Percentiles rank a stretch among this genome's conserved stretches.
Conservation (phyloP, 2,113 vertebrate genomes). For the Sylvilagus bachmani region DNA sequence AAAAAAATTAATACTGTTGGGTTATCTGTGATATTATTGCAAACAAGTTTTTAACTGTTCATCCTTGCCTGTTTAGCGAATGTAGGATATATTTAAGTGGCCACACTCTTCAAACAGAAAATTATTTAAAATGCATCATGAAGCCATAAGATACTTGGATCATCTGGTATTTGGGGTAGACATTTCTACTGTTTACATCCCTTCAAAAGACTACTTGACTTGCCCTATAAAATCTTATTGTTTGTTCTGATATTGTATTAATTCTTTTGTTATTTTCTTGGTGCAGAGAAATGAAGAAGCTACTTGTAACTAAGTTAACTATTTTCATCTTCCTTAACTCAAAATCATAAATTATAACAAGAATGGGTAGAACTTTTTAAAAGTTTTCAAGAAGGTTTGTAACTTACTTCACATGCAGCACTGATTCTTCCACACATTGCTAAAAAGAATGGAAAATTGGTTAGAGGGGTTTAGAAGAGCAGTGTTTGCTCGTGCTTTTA, state of each 20-base stretch:
- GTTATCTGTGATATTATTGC: not conserved
- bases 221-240: not conserved
- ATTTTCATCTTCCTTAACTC: not conserved
- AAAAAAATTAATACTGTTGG: constrained; percentile 45
- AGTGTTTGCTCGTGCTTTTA: constrained; percentile 58
- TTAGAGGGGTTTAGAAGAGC: constrained; percentile 25
- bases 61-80: constrained; percentile 25
- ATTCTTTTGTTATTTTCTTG: not conserved
- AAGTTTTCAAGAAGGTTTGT: constrained; percentile 47
- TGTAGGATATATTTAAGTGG: constrained; percentile 51
- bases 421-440: not conserved
- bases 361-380: not conserved
- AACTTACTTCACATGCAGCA: constrained; percentile 45
- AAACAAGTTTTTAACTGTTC: constrained; percentile 16
- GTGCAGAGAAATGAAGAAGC: not conserved
- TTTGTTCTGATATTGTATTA: constrained; percentile 2
- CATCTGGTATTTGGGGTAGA: constrained; percentile 17
- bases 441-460: constrained; percentile 8
- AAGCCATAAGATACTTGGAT: not conserved
- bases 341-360: constrained; percentile 38
- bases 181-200: constrained; percentile 3
- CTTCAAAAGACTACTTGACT: constrained; percentile 37
- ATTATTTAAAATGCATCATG: constrained; percentile 1
- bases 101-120: not conserved
- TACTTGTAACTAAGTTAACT: constrained; percentile 41